Evolutionary conservation across 2,888 invertebrate species (phyloP).

Genomic region (Diogma glabrata): DNA sequence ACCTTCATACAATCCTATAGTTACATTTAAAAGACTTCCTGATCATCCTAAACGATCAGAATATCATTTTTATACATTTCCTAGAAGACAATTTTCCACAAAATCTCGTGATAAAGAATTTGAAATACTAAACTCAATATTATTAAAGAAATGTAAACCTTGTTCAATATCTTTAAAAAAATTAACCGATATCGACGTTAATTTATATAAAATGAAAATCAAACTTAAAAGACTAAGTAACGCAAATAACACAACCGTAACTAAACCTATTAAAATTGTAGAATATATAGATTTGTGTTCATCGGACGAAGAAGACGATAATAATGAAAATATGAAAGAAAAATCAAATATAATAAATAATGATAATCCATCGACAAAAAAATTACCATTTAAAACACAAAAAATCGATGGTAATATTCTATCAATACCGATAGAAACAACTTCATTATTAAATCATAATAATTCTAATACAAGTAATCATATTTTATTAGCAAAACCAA

Average conservation of each 20-base stretch:
- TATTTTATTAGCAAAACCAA: background rate
- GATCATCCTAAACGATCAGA: constrained; percentile 22
- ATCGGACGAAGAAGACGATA: constrained; percentile 46
- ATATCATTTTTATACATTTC: constrained; percentile 31
- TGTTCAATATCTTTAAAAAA: constrained; percentile 33
- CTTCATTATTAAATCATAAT: constrained; percentile 1
- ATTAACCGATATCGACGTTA: constrained; percentile 24
- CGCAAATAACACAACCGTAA: constrained; percentile 18
- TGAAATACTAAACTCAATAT: constrained; percentile 30
- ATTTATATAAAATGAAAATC: constrained; percentile 3
- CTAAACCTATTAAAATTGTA: constrained; percentile 25
- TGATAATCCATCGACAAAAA: background rate
- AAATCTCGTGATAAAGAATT: constrained; percentile 30
- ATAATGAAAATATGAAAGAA: background rate
- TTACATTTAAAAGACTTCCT: constrained; percentile 31
- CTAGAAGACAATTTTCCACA: constrained; percentile 31
- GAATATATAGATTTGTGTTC: constrained; percentile 54
- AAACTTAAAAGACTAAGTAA: background rate
- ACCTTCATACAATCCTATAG: constrained; percentile 20
- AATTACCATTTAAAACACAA: background rate
- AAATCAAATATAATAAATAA: background rate
- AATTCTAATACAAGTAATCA: background rate
- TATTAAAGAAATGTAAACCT: constrained; percentile 33
- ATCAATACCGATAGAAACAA: constrained; percentile 3
- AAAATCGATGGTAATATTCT: background rate